Percentiles rank a stretch among this genome's conserved stretches.
These are phyloP conservation scores for Sialia sialis DNA, from an alignment of 2,113 vertebrate genomes.

Conservation along the genomic window DNA sequence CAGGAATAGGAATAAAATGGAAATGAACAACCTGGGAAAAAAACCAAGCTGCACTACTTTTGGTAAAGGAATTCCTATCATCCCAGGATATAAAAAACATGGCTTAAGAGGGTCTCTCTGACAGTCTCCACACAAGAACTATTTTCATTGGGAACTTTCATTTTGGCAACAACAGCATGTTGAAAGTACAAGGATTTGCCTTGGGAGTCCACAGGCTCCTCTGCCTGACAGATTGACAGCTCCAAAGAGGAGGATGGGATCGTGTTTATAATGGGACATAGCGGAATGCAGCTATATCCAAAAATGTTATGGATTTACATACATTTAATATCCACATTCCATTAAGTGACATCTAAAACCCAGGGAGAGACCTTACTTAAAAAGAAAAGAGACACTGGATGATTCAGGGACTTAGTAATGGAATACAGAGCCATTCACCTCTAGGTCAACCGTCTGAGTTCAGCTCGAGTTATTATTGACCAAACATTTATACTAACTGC, in stretches of 20 bases:
- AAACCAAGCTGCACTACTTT: background rate
- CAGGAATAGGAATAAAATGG: background rate
- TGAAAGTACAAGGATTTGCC: slow-evolving; percentile 25
- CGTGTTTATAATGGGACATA: slow-evolving; percentile 42
- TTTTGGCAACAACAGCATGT: background rate
- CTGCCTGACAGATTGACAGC: background rate
- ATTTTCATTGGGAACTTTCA: slow-evolving; percentile 13
- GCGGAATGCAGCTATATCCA: slow-evolving; percentile 16
- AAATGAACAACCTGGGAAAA: background rate
- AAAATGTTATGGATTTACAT: slow-evolving; percentile 44
- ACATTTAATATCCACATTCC: slow-evolving; percentile 45
- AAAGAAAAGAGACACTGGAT: slow-evolving; percentile 28
- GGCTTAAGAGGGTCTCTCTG: background rate
- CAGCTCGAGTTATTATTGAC: slow-evolving; percentile 58
- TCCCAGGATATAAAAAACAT: slow-evolving; percentile 3
- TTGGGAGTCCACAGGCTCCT: background rate
- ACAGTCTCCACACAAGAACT: background rate
- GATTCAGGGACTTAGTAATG: slow-evolving; percentile 15
- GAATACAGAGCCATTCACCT: slow-evolving; percentile 54
- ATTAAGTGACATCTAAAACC: slow-evolving; percentile 47
- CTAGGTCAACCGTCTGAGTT: slow-evolving; percentile 53
- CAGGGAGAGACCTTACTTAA: background rate
- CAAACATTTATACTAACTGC: slow-evolving; percentile 65
- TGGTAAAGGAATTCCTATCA: slow-evolving; percentile 3
- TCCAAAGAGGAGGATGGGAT: slow-evolving; percentile 16